Conservation (phyloP, 2,113 vertebrate genomes). For the Thamnaconus septentrionalis region DNA sequence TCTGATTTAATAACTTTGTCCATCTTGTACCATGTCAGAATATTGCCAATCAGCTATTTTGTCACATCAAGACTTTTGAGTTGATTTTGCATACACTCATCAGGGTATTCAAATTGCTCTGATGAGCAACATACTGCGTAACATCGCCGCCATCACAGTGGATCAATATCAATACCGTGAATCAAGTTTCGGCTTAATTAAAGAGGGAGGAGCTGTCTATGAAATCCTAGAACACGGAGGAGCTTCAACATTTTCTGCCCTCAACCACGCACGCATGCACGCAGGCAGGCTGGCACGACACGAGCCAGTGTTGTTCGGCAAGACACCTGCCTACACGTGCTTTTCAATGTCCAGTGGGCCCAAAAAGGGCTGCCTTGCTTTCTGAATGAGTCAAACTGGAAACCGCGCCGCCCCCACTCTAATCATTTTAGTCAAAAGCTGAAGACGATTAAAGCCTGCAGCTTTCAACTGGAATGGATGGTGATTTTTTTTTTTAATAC, state of each 20-base stretch:
- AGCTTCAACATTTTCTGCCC: neutral
- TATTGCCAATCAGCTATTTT: no score
- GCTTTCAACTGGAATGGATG: no score
- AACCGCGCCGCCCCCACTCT: slow-evolving; percentile 30
- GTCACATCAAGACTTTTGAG: no score
- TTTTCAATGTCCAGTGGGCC: slow-evolving; percentile 7
- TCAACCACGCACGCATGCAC: neutral
- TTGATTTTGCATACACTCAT: no score
- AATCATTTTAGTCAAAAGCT: slow-evolving; percentile 3
- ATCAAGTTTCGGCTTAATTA: no score
- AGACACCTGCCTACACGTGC: slow-evolving; percentile 25
- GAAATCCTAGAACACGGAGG: neutral
- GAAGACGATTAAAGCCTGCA: neutral
- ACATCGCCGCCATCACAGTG: no score
- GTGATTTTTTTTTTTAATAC: no score
- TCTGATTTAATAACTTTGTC: no score
- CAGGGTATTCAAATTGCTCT: no score
- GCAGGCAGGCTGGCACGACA: neutral
- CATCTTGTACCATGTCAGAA: no score
- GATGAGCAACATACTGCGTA: no score
- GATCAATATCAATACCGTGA: no score
- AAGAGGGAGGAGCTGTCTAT: neutral
- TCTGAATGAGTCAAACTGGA: slow-evolving; percentile 33
- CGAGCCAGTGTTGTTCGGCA: slow-evolving; percentile 1
- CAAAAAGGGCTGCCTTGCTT: slow-evolving; percentile 10